These are phyloP conservation scores for Heloderma charlesbogerti DNA, from an alignment of 2,113 vertebrate species.

Conservation along the genomic window DNA sequence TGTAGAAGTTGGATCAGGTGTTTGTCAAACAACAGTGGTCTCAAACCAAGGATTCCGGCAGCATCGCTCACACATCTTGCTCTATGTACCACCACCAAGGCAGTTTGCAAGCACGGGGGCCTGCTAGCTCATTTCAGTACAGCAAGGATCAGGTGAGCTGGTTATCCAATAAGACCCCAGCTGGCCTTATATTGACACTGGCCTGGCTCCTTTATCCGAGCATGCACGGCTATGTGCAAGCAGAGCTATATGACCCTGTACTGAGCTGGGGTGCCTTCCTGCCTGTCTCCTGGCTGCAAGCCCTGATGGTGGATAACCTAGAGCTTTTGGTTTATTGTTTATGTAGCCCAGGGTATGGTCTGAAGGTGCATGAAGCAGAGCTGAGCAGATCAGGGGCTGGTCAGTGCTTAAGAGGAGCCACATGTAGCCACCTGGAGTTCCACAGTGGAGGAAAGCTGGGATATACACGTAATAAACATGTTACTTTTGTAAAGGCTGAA, in stretches of 20 bases:
- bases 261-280: too few species aligned
- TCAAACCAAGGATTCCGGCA: neutral
- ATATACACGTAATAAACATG: neutral
- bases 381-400: too few species aligned
- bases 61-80: neutral
- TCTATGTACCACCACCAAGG: neutral
- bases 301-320: neutral
- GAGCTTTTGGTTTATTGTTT: neutral
- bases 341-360: neutral
- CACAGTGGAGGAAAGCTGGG: too few species aligned
- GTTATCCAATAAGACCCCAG: neutral
- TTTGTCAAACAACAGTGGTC: neutral
- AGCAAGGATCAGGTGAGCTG: neutral
- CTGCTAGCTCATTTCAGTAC: neutral
- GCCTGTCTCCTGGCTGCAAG: neutral
- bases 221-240: neutral
- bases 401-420: too few species aligned
- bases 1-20: neutral
- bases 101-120: neutral
- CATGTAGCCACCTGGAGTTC: too few species aligned
- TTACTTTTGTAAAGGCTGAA: neutral
- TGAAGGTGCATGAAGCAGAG: too few species aligned
- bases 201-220: too few species aligned
- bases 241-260: neutral
- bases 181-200: neutral